phyloP scores from a whole-genome alignment of 2,797 vertebrate species.

The Acrossocheilus fasciatus region DNA sequence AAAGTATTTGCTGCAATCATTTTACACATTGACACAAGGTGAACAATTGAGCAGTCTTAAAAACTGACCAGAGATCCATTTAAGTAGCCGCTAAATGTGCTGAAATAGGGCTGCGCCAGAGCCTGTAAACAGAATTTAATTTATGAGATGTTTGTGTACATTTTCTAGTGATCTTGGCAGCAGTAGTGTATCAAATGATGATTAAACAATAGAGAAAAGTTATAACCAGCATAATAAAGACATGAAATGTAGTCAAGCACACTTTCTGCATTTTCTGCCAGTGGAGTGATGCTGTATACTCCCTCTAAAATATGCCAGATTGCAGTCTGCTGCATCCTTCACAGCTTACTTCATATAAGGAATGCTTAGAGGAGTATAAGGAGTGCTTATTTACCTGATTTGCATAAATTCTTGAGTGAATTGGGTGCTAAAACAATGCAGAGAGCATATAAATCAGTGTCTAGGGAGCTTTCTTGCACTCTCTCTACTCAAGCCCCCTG shows the following conservation, averaged over 20 bases:
- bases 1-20: background rate
- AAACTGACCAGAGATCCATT: background rate
- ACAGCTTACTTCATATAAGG: background rate
- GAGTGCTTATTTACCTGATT: background rate
- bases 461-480: slow-evolving; percentile 35
- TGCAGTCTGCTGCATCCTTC: background rate
- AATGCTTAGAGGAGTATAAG: background rate
- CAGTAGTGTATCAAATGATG: background rate
- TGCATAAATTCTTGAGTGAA: background rate
- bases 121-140: background rate
- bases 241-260: background rate
- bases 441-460: slow-evolving; percentile 32
- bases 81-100: slow-evolving; percentile 11
- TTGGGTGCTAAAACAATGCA: background rate
- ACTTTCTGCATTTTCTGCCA: background rate
- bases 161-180: background rate
- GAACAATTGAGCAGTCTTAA: background rate
- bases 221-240: background rate
- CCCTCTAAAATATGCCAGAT: no score
- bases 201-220: slow-evolving; percentile 1
- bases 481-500: slow-evolving; percentile 54
- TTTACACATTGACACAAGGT: background rate
- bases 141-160: background rate
- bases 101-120: background rate
- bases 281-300: background rate